Base-by-base conservation (phyloP, 2,113 vertebrate genomes). In the Manacus vitellinus region DNA sequence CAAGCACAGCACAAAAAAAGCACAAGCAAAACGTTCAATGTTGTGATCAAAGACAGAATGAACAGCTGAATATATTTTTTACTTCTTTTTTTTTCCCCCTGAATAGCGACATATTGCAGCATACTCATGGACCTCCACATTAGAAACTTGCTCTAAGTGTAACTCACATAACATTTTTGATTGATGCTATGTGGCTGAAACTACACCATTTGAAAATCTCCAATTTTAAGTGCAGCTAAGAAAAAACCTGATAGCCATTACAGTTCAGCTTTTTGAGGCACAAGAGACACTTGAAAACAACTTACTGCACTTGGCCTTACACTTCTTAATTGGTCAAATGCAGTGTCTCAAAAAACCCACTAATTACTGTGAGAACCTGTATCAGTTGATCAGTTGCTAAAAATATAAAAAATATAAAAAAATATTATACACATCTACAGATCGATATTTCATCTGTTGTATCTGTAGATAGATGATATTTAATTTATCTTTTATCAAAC, bases 281-380 rank as follows among this genome's bases (percentile, higher is more conserved):
- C 44, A 95, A 68, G 81, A 94, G 33, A 94, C 65, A 89, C 72
- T 15, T 78, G 85, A 83, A n/a, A 93, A 95, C 59, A 68, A 47
- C 13, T 51, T 43, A 75, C 14, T 59, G 20, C 30, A 46, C 43
- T 90, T 86, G 79, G 33, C 78, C 67, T 84, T 76, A 65, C 1
- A 2, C 3, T 59, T 61, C 61, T 49, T 44, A 61, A n/a, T 16
- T 49, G 7, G 41, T 73, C 52, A 86, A 94, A 81, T 46, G 13
- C 23, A 68, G 21, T 25, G 33, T 41, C n/a, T 94, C 43, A 82
- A 49, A 83, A 54, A 83, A 21, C 23, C 3, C 7, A 49, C 27
- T 79, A 79, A 58, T 46, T 75, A n/a, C 23, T 76, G 8, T 22
- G 51, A 62, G 63, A 76, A 88, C 5, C 11, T 74, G 94, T 39